phyloP scores from a whole-genome alignment of 2,888 invertebrate species.

The Drosophila neotestacea region DNA sequence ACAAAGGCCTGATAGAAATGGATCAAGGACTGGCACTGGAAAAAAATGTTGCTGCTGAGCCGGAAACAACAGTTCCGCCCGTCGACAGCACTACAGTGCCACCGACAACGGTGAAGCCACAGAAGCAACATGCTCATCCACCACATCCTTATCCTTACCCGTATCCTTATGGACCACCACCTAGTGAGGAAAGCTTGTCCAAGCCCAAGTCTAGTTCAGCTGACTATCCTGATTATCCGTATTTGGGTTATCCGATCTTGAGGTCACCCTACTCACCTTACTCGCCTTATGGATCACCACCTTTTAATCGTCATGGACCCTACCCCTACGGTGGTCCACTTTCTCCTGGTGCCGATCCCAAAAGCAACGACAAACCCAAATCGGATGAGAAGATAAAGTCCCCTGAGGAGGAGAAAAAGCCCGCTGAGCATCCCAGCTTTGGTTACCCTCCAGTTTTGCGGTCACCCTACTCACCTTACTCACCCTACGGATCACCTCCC shows the following conservation, averaged over 20 bases:
- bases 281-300: not conserved
- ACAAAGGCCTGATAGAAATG: conserved; percentile 13
- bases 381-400: conserved; percentile 17
- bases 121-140: conserved; percentile 1
- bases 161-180: not conserved
- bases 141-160: conserved; percentile 18
- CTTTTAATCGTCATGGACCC: not conserved
- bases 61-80: conserved; percentile 47
- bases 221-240: conserved; percentile 17
- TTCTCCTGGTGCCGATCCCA: not conserved
- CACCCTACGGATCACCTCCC: conserved; percentile 37
- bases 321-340: conserved; percentile 19
- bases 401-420: conserved; percentile 4
- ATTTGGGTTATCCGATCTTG: conserved; percentile 18
- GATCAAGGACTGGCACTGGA: conserved; percentile 27
- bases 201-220: conserved; percentile 6
- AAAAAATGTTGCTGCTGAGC: conserved; percentile 14
- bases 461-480: conserved; percentile 31
- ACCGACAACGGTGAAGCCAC: conserved; percentile 20
- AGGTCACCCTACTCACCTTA: conserved; percentile 33
- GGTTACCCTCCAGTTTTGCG: conserved; percentile 53
- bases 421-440: conserved; percentile 25
- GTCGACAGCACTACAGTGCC: conserved; percentile 10
- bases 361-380: conserved; percentile 3
- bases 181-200: not conserved